Evolutionary conservation across 1,140 invertebrate genomes (phyloP).

Genomic region (Ceratitis capitata): DNA sequence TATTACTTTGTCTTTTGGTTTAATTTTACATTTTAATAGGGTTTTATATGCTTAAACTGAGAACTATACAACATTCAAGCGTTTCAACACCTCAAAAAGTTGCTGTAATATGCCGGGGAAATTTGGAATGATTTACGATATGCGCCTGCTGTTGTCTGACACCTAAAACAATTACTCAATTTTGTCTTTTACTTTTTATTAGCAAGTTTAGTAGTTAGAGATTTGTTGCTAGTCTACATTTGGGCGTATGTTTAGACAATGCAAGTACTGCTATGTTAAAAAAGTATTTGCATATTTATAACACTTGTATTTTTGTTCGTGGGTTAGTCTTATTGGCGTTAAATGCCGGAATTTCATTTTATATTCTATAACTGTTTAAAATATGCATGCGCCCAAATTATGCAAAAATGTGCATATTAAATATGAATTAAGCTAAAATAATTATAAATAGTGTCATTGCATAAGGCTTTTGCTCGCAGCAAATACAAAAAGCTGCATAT

Average conservation of each 20-base stretch:
- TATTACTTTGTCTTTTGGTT: slow-evolving; percentile 38
- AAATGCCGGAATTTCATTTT: not conserved
- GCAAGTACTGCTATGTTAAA: too few species aligned
- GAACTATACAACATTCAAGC: not conserved
- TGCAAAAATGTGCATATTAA: not conserved
- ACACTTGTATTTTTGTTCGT: too few species aligned
- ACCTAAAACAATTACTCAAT: slow-evolving; percentile 33
- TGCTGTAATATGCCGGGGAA: not conserved
- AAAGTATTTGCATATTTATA: too few species aligned
- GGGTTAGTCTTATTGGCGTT: not conserved
- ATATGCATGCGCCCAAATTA: not conserved
- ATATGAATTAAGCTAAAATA: not conserved
- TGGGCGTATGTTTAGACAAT: not conserved
- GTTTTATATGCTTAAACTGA: not conserved
- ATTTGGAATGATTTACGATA: not conserved
- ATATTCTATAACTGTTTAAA: not conserved
- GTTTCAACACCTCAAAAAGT: not conserved
- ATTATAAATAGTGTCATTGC: not conserved
- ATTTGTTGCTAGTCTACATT: not conserved
- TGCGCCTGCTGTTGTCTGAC: slow-evolving; percentile 33
- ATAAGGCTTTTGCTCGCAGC: not conserved
- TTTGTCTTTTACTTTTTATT: not conserved
- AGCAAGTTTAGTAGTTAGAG: not conserved
- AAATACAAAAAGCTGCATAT: too few species aligned
- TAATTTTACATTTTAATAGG: slow-evolving; percentile 41